Evolutionary conservation across 2,888 invertebrate genomes (phyloP).

Genomic region (Acleris sparsana): DNA sequence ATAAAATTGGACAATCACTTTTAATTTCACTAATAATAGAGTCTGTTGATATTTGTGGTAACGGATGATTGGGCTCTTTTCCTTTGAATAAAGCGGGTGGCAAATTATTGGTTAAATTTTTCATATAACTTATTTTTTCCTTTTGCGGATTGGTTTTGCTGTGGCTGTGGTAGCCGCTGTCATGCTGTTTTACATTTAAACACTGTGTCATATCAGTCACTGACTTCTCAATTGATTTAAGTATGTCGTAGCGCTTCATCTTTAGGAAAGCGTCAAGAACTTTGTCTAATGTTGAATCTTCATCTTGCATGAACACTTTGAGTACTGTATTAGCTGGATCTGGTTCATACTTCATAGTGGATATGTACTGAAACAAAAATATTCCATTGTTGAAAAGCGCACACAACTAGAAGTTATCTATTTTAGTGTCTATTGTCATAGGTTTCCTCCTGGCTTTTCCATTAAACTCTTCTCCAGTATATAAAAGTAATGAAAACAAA

Average conservation of each 20-base stretch:
- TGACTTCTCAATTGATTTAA: conserved; percentile 75
- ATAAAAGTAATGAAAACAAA: too few relatives aligned
- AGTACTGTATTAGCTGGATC: conserved; percentile 82
- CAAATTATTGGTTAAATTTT: conserved; percentile 65
- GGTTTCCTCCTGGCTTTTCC: too few relatives aligned
- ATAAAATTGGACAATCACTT: conserved; percentile 66
- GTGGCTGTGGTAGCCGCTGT: conserved; percentile 74
- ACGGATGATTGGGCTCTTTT: conserved; percentile 55
- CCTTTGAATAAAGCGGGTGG: conserved; percentile 72
- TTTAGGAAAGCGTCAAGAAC: conserved; percentile 74
- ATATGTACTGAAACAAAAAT: conserved; percentile 73
- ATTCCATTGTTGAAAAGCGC: too few relatives aligned
- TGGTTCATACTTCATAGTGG: conserved; percentile 79
- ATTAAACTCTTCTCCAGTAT: too few relatives aligned
- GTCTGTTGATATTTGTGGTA: conserved; percentile 46
- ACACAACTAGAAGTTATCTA: too few relatives aligned
- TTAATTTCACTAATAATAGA: conserved; percentile 37
- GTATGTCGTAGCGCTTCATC: conserved; percentile 78
- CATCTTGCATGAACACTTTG: conserved; percentile 78
- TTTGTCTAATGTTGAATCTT: conserved; percentile 80
- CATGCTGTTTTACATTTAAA: conserved; percentile 63
- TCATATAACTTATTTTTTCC: conserved; percentile 66
- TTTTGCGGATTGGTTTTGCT: conserved; percentile 59
- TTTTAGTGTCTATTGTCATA: too few relatives aligned
- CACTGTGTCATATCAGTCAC: conserved; percentile 64